These are phyloP conservation scores for Progne subis DNA, from an alignment of 2,113 vertebrate species.

Conservation along the genomic window DNA sequence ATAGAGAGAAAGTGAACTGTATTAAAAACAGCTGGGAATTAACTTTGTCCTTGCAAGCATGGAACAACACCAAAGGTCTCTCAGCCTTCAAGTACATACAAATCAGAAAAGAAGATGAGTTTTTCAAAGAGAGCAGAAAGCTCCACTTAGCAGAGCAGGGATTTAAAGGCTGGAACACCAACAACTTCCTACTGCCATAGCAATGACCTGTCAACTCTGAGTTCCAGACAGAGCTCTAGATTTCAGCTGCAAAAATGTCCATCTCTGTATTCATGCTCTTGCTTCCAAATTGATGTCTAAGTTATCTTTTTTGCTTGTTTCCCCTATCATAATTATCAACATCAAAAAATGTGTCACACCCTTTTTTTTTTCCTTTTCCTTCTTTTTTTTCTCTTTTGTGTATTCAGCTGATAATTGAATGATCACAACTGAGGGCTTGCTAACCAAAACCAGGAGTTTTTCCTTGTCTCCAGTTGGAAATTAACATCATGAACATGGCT, in stretches of 20 bases:
- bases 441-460: background rate
- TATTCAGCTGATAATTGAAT: background rate
- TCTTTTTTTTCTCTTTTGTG: background rate
- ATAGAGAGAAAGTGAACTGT: background rate
- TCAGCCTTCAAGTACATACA: background rate
- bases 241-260: background rate
- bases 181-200: background rate
- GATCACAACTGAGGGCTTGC: background rate
- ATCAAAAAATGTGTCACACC: no score
- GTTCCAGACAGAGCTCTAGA: background rate
- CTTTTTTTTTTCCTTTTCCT: background rate
- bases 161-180: background rate
- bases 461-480: background rate
- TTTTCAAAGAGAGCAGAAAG: background rate
- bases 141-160: background rate
- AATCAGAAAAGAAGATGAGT: background rate
- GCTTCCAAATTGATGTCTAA: background rate
- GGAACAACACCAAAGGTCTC: background rate
- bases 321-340: background rate
- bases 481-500: background rate
- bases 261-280: background rate
- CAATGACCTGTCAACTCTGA: background rate
- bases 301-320: background rate
- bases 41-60: background rate
- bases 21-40: background rate